Evolutionary conservation across 2,888 invertebrate genomes (phyloP), one percentile per base, ranked within the genome.

Genomic region (Ormyrus nitidulus): DNA sequence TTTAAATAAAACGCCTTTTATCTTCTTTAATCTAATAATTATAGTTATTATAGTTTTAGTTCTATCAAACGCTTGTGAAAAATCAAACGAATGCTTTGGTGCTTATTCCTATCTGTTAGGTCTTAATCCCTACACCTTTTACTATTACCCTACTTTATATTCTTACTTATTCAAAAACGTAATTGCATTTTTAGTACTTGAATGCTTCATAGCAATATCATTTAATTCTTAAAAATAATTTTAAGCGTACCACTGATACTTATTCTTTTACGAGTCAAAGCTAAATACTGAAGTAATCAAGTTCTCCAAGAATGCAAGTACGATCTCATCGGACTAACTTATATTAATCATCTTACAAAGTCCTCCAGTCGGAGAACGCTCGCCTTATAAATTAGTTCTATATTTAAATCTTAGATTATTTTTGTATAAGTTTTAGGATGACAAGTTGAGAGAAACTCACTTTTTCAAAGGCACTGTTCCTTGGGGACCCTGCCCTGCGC

Each of bases 391-490:
- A 75, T 34, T 34, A 34, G 56, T 54, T 71, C 68, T 73, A 66
- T 73, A 62, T 64, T 49, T 72, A 72, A 34, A 44, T 62, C 34
- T 34, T 34, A 34, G 34, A 34, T 34, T 34, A 34, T 34, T 48
- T 73, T 76, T 34, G 70, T 54, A 64, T 54, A 54, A 51, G 73
- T 80, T 53, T 34, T 59, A 74, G 62, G 13, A 79, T 66, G 78
- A 61, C 34, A 77, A 71, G 82, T 72, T 56, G 56, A 56, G 84
- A 82, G 85, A 87, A 84, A 95, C 97, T 97, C 93, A 98, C 98
- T 97, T 97, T 94, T 97, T 97, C 95, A 97, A 96, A 96, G 97
- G 97, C 96, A 98, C 97, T 97, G 95, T 96, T 96, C 93, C 95
- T 94, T 92, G 95, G 94, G 91, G 93, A 93, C 92, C 93, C 91